Conservation (phyloP, 2,113 vertebrate genomes). For the Uria aalge region DNA sequence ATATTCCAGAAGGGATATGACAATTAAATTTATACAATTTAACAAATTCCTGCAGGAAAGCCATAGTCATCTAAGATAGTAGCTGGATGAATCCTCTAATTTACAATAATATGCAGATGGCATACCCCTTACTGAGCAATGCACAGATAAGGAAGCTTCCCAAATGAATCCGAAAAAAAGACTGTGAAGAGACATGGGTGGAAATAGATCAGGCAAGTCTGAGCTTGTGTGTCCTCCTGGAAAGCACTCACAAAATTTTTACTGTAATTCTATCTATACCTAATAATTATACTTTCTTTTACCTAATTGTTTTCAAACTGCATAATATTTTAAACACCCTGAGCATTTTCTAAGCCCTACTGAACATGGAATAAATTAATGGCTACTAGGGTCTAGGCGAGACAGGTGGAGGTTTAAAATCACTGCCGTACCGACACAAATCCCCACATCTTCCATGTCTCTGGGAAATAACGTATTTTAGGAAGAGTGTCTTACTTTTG, state of each 20-base stretch:
- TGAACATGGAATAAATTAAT: not conserved
- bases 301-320: not conserved
- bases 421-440: not conserved
- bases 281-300: not conserved
- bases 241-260: not conserved
- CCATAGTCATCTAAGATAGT: slow-evolving; percentile 33
- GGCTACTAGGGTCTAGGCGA: not conserved
- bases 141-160: slow-evolving; percentile 9
- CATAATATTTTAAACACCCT: not conserved
- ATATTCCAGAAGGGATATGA: slow-evolving; percentile 55
- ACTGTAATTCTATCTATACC: not conserved
- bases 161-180: not conserved
- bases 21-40: slow-evolving; percentile 62
- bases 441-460: not conserved
- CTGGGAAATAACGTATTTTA: not conserved
- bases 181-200: not conserved
- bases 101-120: slow-evolving; percentile 32
- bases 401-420: not conserved
- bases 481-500: not conserved
- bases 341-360: not conserved
- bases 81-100: slow-evolving; percentile 34
- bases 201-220: not conserved
- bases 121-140: not conserved
- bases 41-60: slow-evolving; percentile 59
- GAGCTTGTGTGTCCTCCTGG: not conserved